These are phyloP conservation scores for Fulica atra DNA, from an alignment of 2,113 vertebrate species.

Conservation along the genomic window DNA sequence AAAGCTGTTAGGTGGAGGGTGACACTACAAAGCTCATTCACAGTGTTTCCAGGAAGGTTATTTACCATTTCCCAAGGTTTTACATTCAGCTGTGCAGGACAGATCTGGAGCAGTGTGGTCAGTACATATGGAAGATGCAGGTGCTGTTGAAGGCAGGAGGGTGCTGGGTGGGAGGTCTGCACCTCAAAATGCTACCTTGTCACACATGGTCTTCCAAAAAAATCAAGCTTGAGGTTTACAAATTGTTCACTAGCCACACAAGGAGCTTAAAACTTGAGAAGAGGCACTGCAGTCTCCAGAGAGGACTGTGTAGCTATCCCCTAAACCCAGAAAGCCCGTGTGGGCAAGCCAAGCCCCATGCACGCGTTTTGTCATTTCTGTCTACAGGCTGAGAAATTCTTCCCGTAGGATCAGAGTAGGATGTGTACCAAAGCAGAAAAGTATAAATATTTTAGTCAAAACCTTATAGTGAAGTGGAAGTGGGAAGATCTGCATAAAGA, in stretches of 20 bases:
- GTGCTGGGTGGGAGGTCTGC: not conserved
- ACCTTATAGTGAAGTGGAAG: slow-evolving; percentile 9
- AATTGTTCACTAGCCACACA: not conserved
- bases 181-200: not conserved
- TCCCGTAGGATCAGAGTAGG: not conserved
- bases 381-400: slow-evolving; percentile 15
- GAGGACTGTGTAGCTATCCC: not conserved
- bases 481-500: slow-evolving; percentile 35
- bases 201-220: not conserved
- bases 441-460: slow-evolving; percentile 64
- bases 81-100: not conserved
- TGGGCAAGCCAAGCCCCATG: not conserved
- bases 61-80: not conserved
- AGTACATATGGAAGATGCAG: rapidly evolving
- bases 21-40: rapidly evolving
- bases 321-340: not conserved
- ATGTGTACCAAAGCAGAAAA: slow-evolving; percentile 43
- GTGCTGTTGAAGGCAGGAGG: not conserved
- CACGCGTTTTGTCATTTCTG: not conserved
- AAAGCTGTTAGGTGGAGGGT: not conserved
- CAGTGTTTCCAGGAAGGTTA: not conserved
- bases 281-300: not conserved
- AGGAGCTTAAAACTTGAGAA: not conserved
- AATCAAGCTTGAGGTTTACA: not conserved
- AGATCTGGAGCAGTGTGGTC: rapidly evolving